A percentile compares a stretch with the other conserved stretches of the same genome.
phyloP scores from a whole-genome alignment of 1,140 invertebrate species.

The Drosophila navojoa region DNA sequence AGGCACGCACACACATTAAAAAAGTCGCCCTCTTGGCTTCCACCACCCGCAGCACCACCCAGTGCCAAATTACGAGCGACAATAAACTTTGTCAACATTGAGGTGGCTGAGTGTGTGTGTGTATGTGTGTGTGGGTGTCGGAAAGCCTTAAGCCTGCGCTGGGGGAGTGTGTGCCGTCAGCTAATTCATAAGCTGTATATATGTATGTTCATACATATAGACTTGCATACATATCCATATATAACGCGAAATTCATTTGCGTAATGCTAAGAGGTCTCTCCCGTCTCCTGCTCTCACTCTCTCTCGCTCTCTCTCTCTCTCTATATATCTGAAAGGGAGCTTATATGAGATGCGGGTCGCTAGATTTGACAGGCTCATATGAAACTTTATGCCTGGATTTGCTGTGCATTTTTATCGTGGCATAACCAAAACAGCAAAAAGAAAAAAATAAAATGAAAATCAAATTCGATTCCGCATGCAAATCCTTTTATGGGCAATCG shows the following conservation, averaged over 20 bases:
- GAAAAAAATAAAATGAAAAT: not conserved
- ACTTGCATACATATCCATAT: not conserved
- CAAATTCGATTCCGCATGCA: conserved; percentile 53
- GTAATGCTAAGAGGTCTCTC: conserved; percentile 58
- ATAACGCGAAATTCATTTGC: conserved; percentile 68
- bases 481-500: conserved; percentile 42
- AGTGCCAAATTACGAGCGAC: conserved; percentile 59
- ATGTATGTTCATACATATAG: not conserved
- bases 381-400: conserved; percentile 69
- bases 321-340: not conserved
- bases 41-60: conserved; percentile 35
- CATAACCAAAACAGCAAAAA: conserved; percentile 19
- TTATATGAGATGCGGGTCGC: conserved; percentile 12
- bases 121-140: conserved; percentile 13
- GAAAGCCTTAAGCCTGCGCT: conserved; percentile 64
- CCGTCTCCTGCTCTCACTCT: no score
- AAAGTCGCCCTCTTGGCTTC: conserved; percentile 33
- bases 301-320: no score
- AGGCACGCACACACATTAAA: conserved; percentile 45
- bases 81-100: conserved; percentile 63
- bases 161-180: conserved; percentile 58
- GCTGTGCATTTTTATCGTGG: conserved; percentile 47
- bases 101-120: conserved; percentile 12
- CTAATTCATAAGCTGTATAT: conserved; percentile 65
- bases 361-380: conserved; percentile 51